These are phyloP conservation scores for Lasioglossum baleicum DNA, from an alignment of 1,140 invertebrate species.

Conservation along the genomic window DNA sequence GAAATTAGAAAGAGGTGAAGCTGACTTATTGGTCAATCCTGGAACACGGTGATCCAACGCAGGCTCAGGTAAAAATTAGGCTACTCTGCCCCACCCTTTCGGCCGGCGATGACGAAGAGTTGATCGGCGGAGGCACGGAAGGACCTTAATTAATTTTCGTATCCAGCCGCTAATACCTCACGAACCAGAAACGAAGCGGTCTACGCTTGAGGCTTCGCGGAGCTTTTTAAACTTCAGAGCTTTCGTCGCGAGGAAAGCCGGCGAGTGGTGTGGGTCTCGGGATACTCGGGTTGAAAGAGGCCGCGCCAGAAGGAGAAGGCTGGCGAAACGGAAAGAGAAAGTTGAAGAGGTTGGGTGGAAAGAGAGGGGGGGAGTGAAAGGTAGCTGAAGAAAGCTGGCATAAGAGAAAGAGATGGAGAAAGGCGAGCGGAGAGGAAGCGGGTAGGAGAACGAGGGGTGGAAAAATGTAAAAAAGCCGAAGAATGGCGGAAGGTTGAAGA, in stretches of 20 bases:
- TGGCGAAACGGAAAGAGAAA: slow-evolving; percentile 27
- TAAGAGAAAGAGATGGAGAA: no score
- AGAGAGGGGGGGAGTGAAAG: neutral
- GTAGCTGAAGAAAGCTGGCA: neutral
- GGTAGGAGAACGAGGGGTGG: no score
- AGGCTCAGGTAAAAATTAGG: no score
- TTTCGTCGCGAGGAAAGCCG: slow-evolving; percentile 48
- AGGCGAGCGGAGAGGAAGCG: no score
- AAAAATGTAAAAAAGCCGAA: slow-evolving; percentile 3
- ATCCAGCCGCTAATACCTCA: slow-evolving; percentile 58
- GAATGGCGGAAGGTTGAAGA: slow-evolving; percentile 2
- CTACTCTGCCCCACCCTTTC: no score
- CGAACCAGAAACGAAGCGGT: slow-evolving; percentile 38
- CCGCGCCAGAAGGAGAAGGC: neutral
- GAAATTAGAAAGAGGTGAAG: no score
- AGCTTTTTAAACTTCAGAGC: slow-evolving; percentile 63
- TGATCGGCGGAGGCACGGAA: slow-evolving; percentile 10
- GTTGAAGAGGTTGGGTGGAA: neutral
- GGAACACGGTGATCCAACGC: no score
- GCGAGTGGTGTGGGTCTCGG: slow-evolving; percentile 28
- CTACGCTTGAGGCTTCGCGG: slow-evolving; percentile 33
- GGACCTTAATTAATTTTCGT: slow-evolving; percentile 60
- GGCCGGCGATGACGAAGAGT: slow-evolving; percentile 37
- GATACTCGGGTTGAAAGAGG: slow-evolving; percentile 35
- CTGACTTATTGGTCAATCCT: no score